Base-by-base conservation (phyloP, 2,797 vertebrate genomes). In the Sebastes miniatus region DNA sequence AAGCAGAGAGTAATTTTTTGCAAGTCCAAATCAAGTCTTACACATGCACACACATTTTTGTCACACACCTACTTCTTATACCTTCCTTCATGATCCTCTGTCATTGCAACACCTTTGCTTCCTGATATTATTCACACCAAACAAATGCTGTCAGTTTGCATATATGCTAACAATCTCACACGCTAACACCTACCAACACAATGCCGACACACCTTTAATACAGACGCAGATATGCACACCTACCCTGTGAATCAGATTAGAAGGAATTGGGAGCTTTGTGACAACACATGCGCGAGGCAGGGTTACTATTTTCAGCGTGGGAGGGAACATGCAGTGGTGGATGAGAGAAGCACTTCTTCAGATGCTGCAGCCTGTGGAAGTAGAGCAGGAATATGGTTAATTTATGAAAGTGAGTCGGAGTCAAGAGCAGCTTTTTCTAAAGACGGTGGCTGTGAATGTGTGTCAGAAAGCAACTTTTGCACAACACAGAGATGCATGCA, bases 401-500 rank as follows among this genome's bases (percentile, higher is more conserved):
- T 93, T 91, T 79, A 93, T 92, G 88, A 91, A 88, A 83, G 76
- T 14, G 68, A 74, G 67, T 89, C 3, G 1, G 62, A 84, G 76
- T 82, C 70, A 56, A 64, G 50, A 74, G 39, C 22, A 56, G 80
- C 67, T 76, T 76, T 52, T 36, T 77, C 62, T 65, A 68, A 79
- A 90, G 85, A 75, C 10, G 11, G 69, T 4, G 36, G 54, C 69
- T 69, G 63, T 34, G 56, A 31, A 24, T 69, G 73, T 20, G 73
- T 65, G 25, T 62, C 54, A 9, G 63, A 72, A 34, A 73, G 54
- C 3, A 43, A 76, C 77, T 64, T 54, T 67, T 43, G 8, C 43
- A 39, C 52, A 47, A 71, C 29, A 29, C 8, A 32, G 61, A 57
- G 27, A 22, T 36, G 57, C 64, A 34, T 39, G 63, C 70, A 65